Evolutionary conservation across 2,113 vertebrate genomes (phyloP).

Genomic region (Etia nguti): DNA sequence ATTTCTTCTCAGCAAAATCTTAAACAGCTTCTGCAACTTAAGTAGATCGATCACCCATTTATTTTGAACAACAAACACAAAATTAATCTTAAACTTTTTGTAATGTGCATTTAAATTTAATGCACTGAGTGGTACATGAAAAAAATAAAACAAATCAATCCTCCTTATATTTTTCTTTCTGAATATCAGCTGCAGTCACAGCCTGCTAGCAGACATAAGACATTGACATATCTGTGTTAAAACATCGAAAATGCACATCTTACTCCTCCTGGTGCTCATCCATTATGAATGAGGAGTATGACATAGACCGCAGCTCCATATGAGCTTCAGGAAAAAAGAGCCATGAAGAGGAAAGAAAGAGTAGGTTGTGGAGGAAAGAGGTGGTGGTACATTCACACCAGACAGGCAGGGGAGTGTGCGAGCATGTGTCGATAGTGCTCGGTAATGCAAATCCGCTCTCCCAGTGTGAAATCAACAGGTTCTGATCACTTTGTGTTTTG

Average conservation of each 20-base stretch:
- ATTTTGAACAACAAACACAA: not conserved
- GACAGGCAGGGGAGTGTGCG: not conserved
- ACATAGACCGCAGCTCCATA: constrained; percentile 21
- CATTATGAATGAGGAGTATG: constrained; percentile 44
- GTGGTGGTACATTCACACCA: not conserved
- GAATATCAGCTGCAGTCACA: not conserved
- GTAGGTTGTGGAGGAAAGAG: not conserved
- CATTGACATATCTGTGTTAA: not conserved
- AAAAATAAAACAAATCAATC: not conserved
- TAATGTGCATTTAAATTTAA: not conserved
- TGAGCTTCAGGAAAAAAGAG: constrained; percentile 24
- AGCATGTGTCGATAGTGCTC: not conserved
- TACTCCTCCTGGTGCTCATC: constrained; percentile 10
- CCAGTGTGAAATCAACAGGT: not conserved
- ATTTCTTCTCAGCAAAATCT: not conserved
- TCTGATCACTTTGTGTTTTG: not conserved
- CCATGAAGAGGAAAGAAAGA: not conserved
- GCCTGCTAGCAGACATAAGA: not conserved
- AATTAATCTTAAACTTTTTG: not conserved
- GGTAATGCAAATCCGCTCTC: not conserved
- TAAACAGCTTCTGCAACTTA: not conserved
- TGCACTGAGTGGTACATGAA: not conserved
- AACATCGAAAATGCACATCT: not conserved
- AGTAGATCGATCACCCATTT: not conserved
- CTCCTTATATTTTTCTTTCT: not conserved